Evolutionary conservation across 2,888 invertebrate genomes (phyloP), one percentile per base, ranked within the genome.

Genomic region (Cheilosia pagana): DNA sequence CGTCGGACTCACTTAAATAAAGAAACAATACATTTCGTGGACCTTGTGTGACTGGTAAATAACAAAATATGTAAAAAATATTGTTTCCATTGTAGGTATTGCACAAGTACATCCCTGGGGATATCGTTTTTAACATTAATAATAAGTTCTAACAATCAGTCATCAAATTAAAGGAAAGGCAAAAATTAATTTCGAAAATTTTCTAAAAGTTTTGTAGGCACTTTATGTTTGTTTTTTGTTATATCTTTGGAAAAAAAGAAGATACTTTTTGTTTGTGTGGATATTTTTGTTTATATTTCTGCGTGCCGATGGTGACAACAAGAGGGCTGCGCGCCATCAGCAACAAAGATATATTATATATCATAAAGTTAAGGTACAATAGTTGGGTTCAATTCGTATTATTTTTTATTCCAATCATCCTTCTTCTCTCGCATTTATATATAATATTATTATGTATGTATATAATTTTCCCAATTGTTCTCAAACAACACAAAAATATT

Each of bases 281-380:
- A 62, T 70, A 77, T 70, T 77, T 60, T 77, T 60, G 43, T 68
- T 57, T 65, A 19, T 31, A 63, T 60, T 62, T 75, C n/a, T 75
- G 16, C 25, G 52, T 60, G 75, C 67, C 75, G 31, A 65, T 53
- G 71, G 67, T 65, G 71, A 71, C 85, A 85, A 75, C 85, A 85
- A 85, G 85, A 85, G 65, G 85, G 85, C 79, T 81, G 81, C n/a
- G 81, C n/a, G 35, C 41, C 45, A 67, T 31, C 70, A 81, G 45
- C 70, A 85, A 59, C 81, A 71, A 70, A 70, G 71, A 85, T 81
- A 28, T 28, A 23, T 23, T 28, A 28, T 28, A 8, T 28, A 81
- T 81, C 43, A 79, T 85, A 85, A 85, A 71, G 74, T 75, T 81
- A 85, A 85, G 85, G 85, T 85, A 85, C 85, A 81, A 85, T 85